Conservation (phyloP, 53 echinoderm and acorn worm genomes). For the Mesocentrotus franciscanus region DNA sequence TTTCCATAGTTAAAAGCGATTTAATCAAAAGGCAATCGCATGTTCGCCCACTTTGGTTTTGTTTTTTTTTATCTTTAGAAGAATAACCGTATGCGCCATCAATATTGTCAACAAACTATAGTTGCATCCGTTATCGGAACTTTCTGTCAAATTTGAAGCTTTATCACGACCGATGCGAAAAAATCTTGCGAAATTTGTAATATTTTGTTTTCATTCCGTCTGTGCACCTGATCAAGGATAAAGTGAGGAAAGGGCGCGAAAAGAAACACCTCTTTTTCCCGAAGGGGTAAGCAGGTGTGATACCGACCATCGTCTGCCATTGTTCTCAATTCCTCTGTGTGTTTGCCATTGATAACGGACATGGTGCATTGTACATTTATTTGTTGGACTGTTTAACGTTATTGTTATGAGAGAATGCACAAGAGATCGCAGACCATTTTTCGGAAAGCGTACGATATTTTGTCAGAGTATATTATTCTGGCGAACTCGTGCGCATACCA, state of each 20-base stretch:
- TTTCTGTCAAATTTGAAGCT: not conserved
- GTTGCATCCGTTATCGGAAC: too few species aligned
- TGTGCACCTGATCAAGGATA: not conserved
- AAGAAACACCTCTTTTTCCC: slow-evolving; percentile 5
- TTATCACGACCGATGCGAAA: not conserved
- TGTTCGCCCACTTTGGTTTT: too few species aligned
- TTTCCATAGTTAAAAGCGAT: too few species aligned
- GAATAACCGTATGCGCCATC: too few species aligned
- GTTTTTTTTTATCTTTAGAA: too few species aligned
- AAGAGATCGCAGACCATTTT: not conserved
- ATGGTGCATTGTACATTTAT: not conserved
- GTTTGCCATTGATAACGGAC: slow-evolving; percentile 31
- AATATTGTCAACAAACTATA: too few species aligned
- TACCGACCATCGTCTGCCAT: not conserved
- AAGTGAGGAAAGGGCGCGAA: slow-evolving; percentile 14
- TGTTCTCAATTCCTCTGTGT: not conserved
- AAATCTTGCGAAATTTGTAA: not conserved
- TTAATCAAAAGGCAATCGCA: too few species aligned
- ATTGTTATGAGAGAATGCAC: not conserved
- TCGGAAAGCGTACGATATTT: not conserved
- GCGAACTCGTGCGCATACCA: not conserved
- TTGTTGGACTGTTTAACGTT: not conserved
- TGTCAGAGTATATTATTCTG: not conserved
- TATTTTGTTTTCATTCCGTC: slow-evolving; percentile 35
- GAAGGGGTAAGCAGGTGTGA: not conserved